Base-by-base conservation (phyloP, 2,113 vertebrate species). In the Egretta garzetta region DNA sequence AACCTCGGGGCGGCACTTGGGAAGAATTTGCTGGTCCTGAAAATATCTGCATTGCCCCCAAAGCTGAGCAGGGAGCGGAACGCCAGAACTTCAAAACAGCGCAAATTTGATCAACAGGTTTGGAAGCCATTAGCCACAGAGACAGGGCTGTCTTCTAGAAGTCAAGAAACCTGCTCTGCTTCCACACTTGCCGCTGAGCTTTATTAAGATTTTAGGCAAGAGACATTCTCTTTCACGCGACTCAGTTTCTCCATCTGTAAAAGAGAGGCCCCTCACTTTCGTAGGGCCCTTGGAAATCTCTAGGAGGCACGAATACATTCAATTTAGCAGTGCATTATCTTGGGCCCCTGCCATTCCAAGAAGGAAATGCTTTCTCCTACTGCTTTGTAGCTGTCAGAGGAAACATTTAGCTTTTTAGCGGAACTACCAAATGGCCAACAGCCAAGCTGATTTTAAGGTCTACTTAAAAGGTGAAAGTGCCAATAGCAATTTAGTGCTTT, bases 281-380 rank as follows among this genome's bases (percentile, higher is more conserved):
- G 66, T 14, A 63, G 92, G 80, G 70, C 56, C 19, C 64, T 32
- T 50, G 43, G 77, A 75, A 30, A 30, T 35, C 49, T 73, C 83
- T 16, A 68, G 63, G 50, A 91, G 63, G 67, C 67, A 63, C 0
- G 9, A 45, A 64, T 8, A 23, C 37, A 12, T 3, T 30, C 56
- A 14, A 0, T 28, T n/a, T 3, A 55, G 55, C 3, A 1, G 3
- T 3, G 53, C 15, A 10, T 39, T 73, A 20, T 11, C 79, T 56
- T 11, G 72, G 89, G 68, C 56, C 6, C 26, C 37, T 20, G 47
- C 28, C 58, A 22, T 41, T 80, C 55, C 90, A 56, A 14, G 63
- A 37, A 27, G 22, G 43, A 88, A 90, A 95, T 14, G 56, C 43
- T 14, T 83, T 80, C 59, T 90, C 66, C 59, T 70, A 2, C 39